Evolutionary conservation across 2,888 invertebrate species (phyloP), one percentile per base, ranked within the genome.

Genomic region (Temnothorax rugatulus): DNA sequence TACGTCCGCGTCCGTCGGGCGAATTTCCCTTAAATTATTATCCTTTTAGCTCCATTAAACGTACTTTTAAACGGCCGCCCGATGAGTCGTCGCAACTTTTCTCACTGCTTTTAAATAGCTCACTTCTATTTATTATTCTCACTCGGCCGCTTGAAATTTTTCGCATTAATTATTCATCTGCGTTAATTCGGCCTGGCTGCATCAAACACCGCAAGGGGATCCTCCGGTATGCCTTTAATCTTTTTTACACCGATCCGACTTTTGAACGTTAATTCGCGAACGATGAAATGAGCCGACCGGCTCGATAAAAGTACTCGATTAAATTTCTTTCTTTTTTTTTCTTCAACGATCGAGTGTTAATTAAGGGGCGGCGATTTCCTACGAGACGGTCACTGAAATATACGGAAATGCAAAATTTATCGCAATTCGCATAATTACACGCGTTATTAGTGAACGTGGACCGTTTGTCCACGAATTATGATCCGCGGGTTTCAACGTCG

Each of bases 1-100:
- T 79, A 68, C 86, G 87, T 85, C 88, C 82, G 86, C 86, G 81
- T 83, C 83, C 84, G 59, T 86, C 84, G 73, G 77, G 47, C 73
- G 77, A 88, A 88, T 84, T 90, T 90, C 84, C 77, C 85, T 87
- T 76, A 77, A 82, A 87, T 86, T 87, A 90, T 91, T 89, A 87
- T 89, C 90, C 89, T 90, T 90, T 90, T 88, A 89, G 84, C 90
- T 87, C 90, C 88, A 89, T 91, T 91, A 91, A 87, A 86, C 87
- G 85, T 86, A 85, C 84, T 89, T 89, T 90, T 89, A 89, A 89
- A 88, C 88, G 85, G 77, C 57, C 82, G 44, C 69, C 81, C 79
- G 64, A 79, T 77, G 75, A 85, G 85, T 86, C 69, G 82, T 87
- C 84, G 85, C 85, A 86, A 90, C 88, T 87, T 86, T 84, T 79